Conservation (phyloP, 2,113 vertebrate genomes). For the Alces alces region DNA sequence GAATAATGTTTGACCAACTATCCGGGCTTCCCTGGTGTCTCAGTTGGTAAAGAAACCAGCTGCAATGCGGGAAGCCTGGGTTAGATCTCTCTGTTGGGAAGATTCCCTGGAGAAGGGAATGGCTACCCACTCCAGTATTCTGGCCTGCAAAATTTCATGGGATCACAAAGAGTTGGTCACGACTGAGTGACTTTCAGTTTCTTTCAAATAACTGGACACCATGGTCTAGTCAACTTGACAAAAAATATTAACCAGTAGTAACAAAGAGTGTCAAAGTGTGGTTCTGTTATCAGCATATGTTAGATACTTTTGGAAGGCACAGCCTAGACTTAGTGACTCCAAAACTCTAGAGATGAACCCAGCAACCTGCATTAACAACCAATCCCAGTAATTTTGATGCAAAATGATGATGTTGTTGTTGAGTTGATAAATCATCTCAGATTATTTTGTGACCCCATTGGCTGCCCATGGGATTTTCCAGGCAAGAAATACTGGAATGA, state of each 20-base stretch:
- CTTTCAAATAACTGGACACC: not conserved
- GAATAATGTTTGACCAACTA: not conserved
- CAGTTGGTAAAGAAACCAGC: not conserved
- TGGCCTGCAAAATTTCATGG: not conserved
- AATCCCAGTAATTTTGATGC: not conserved
- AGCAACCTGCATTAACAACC: not conserved
- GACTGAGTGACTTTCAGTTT: not conserved
- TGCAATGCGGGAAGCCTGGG: not conserved
- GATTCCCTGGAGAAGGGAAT: not conserved
- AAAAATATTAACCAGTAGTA: not conserved
- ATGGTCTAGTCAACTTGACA: not conserved
- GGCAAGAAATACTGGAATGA: not conserved
- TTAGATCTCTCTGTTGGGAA: not conserved
- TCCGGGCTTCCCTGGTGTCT: not conserved
- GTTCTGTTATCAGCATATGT: too few relatives aligned
- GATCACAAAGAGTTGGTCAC: not conserved
- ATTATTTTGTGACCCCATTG: not conserved
- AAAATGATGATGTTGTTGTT: not conserved
- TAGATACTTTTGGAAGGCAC: not conserved
- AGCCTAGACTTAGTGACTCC: not conserved
- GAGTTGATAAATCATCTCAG: not conserved
- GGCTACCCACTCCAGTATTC: not conserved
- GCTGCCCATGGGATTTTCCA: not conserved
- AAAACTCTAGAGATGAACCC: too few relatives aligned
- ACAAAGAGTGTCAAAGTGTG: not conserved